Conservation (phyloP, 2,113 vertebrate genomes). For the Ctenomys sociabilis region DNA sequence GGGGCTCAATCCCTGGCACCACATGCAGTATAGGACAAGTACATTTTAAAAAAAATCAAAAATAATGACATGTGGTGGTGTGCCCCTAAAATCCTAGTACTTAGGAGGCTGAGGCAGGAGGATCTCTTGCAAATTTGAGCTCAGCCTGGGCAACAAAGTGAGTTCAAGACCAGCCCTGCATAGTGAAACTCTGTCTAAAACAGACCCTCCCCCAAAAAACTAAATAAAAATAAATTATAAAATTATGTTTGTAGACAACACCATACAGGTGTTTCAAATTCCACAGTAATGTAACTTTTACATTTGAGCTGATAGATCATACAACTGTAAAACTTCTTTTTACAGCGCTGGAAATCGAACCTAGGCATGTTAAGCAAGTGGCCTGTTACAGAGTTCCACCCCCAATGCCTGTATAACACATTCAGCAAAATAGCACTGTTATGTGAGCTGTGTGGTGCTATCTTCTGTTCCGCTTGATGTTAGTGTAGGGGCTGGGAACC, state of each 20-base stretch:
- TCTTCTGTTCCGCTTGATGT: background rate
- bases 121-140: background rate
- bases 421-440: background rate
- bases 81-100: background rate
- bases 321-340: background rate
- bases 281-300: background rate
- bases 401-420: fast-evolving
- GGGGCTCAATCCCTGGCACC: no score
- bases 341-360: background rate
- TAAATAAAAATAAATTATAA: background rate
- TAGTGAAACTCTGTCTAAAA: background rate
- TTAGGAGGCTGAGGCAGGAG: background rate
- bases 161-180: background rate
- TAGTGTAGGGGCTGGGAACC: background rate
- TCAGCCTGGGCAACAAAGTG: background rate
- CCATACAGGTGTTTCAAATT: background rate
- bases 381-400: background rate
- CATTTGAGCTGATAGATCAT: no score
- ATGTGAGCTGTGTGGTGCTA: background rate
- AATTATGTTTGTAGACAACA: background rate
- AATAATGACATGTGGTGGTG: no score
- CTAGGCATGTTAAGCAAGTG: background rate
- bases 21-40: no score
- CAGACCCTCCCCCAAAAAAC: no score
- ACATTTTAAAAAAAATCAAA: no score